Evolutionary conservation across 2,888 invertebrate species (phyloP), one percentile per base, ranked within the genome.

Genomic region (Lithosia quadra): DNA sequence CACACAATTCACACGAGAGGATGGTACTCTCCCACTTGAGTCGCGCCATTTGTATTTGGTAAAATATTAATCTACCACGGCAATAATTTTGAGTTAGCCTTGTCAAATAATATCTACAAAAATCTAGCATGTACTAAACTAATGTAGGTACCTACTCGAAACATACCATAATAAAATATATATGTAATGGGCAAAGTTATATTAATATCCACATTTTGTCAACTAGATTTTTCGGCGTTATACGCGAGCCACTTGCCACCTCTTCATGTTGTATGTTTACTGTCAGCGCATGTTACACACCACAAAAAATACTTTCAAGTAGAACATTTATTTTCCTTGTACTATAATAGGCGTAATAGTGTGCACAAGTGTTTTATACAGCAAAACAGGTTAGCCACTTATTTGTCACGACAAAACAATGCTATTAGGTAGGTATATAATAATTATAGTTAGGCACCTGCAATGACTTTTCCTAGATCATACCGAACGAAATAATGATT

Each of bases 311-410:
- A 5, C 49, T n/a, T 49, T 49, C n/a, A 2, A 49, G 49, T 49
- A 7, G 43, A 43, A 43, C 49, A 49, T 49, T 18, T 9, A 49
- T 49, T 49, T 49, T 49, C 49, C 49, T 49, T 5, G 49, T 49
- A 43, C n/a, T 49, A 49, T 49, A n/a, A 49, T 49, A 9, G 8
- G n/a, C 49, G n/a, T n/a, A 43, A n/a, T 24, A 39, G 39, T 39
- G 5, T 22, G 24, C 22, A 60, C 39, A 60, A 39, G 60, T 60
- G 60, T 18, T 39, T 18, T 36, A 18, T 22, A 8, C 39, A 15
- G 39, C 18, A 60, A 58, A 39, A 60, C 60, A 18, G 60, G 60
- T 60, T 60, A 24, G 0, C 22, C 15, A 39, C 22, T 33, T 60
- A 39, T 39, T 60, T 39, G 39, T 15, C 60, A 60, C n/a, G 36